phyloP scores from a whole-genome alignment of 2,113 vertebrate species.

The Periophthalmus modestus region DNA sequence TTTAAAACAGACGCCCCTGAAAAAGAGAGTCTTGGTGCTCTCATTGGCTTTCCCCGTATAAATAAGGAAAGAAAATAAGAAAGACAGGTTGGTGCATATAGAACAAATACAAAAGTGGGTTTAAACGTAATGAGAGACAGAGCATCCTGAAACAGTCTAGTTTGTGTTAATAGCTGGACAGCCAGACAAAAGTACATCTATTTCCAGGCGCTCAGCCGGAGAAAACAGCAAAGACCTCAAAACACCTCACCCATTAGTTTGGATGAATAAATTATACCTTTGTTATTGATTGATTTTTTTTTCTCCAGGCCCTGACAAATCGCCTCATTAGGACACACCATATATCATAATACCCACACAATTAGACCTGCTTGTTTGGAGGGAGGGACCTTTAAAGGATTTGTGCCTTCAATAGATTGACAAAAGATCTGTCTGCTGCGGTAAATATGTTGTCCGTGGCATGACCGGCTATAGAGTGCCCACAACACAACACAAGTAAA shows the following conservation, averaged over 20 bases:
- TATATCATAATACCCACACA: slow-evolving; percentile 67
- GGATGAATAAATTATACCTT: slow-evolving; percentile 65
- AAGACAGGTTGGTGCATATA: too few relatives aligned
- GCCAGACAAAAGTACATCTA: not conserved
- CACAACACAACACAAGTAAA: slow-evolving; percentile 1
- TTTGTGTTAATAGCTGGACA: not conserved
- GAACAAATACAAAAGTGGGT: too few relatives aligned
- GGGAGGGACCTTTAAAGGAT: slow-evolving; percentile 62
- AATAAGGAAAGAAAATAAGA: too few relatives aligned
- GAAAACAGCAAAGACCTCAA: slow-evolving; percentile 22
- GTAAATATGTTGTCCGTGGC: slow-evolving; percentile 22
- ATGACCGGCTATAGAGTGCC: slow-evolving; percentile 1
- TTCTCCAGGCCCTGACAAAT: slow-evolving; percentile 58
- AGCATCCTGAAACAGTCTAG: not conserved
- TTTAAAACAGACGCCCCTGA: too few relatives aligned
- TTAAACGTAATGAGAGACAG: not conserved
- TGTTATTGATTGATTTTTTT: slow-evolving; percentile 68
- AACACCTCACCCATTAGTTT: slow-evolving; percentile 51
- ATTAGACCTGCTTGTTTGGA: slow-evolving; percentile 58
- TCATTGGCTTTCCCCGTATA: too few relatives aligned
- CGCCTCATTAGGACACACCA: slow-evolving; percentile 62
- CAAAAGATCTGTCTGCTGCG: slow-evolving; percentile 31
- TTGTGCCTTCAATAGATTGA: slow-evolving; percentile 57
- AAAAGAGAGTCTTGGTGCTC: too few relatives aligned
- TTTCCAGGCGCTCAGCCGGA: slow-evolving; percentile 27